Percentiles rank a stretch among this genome's conserved stretches.
phyloP scores from a whole-genome alignment of 2,888 invertebrate species.

The Quadriops clusia region DNA sequence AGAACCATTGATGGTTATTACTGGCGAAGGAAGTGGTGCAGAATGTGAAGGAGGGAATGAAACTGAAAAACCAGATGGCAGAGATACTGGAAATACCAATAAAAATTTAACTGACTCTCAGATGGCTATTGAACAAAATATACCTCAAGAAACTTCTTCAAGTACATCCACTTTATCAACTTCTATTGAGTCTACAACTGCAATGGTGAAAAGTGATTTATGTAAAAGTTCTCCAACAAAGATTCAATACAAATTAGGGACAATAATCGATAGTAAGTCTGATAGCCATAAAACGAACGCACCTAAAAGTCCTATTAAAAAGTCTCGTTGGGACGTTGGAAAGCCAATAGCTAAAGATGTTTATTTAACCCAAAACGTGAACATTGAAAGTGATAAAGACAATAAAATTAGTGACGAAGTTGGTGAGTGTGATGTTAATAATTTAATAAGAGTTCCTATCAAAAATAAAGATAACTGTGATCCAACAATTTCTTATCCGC shows the following conservation, averaged over 20 bases:
- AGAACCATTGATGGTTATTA: slow-evolving; percentile 58
- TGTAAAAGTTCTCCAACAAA: slow-evolving; percentile 16
- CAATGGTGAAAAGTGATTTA: too few relatives aligned
- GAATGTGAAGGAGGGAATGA: slow-evolving; percentile 67
- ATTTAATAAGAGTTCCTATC: too few relatives aligned
- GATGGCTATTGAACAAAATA: too few relatives aligned
- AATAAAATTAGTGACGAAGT: slow-evolving; percentile 2
- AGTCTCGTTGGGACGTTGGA: slow-evolving; percentile 39
- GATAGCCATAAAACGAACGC: slow-evolving; percentile 23
- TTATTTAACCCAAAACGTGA: background rate
- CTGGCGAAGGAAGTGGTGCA: slow-evolving; percentile 59
- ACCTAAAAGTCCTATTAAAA: slow-evolving; percentile 24
- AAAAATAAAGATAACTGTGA: too few relatives aligned
- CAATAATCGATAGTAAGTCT: slow-evolving; percentile 26
- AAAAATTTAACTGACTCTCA: too few relatives aligned
- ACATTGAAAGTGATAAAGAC: slow-evolving; percentile 8
- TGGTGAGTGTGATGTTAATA: too few relatives aligned
- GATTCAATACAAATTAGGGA: slow-evolving; percentile 23
- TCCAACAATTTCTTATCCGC: too few relatives aligned
- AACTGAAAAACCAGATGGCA: slow-evolving; percentile 11
- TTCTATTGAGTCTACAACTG: too few relatives aligned
- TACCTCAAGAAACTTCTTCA: too few relatives aligned
- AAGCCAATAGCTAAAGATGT: slow-evolving; percentile 20
- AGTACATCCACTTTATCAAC: too few relatives aligned
- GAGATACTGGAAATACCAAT: too few relatives aligned